Percentiles rank a stretch among this genome's conserved stretches.
Conservation (phyloP, 2,888 invertebrate species). For the Onthophagus sagittarius region DNA sequence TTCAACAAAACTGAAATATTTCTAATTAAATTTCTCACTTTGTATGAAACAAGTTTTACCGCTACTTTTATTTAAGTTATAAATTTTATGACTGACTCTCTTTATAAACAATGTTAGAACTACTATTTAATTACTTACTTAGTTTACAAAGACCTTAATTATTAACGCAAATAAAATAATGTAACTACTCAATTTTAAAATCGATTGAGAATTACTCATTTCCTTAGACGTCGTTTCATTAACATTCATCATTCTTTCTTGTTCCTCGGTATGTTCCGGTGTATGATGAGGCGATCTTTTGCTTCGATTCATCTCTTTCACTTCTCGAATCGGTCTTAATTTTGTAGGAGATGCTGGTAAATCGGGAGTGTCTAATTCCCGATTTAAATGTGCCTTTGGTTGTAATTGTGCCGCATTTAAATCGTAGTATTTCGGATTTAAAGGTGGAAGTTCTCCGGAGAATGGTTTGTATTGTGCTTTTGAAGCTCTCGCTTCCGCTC, state of each 20-base stretch:
- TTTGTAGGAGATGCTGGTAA: conserved; percentile 43
- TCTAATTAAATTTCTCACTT: too few species aligned
- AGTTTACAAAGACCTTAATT: not conserved
- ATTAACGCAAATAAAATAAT: not conserved
- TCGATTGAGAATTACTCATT: not conserved
- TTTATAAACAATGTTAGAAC: too few species aligned
- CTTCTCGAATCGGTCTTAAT: conserved; percentile 46
- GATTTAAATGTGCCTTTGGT: conserved; percentile 37
- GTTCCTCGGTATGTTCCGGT: conserved; percentile 35
- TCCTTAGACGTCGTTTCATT: not conserved
- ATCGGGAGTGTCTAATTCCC: conserved; percentile 41
- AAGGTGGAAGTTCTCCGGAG: conserved; percentile 68
- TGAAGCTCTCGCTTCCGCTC: conserved; percentile 43
- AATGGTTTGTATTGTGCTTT: conserved; percentile 69
- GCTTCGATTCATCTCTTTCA: conserved; percentile 26
- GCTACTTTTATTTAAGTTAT: too few species aligned
- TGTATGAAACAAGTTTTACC: too few species aligned
- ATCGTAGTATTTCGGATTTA: conserved; percentile 48
- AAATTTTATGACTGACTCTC: too few species aligned
- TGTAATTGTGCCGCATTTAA: conserved; percentile 43
- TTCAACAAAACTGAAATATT: too few species aligned
- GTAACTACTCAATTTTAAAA: not conserved
- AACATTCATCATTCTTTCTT: conserved; percentile 17
- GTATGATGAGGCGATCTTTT: conserved; percentile 41
- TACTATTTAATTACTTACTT: too few species aligned